Percentiles rank a stretch among this genome's conserved stretches.
These are phyloP conservation scores for Etia nguti DNA, from an alignment of 2,113 vertebrate species.

Conservation along the genomic window DNA sequence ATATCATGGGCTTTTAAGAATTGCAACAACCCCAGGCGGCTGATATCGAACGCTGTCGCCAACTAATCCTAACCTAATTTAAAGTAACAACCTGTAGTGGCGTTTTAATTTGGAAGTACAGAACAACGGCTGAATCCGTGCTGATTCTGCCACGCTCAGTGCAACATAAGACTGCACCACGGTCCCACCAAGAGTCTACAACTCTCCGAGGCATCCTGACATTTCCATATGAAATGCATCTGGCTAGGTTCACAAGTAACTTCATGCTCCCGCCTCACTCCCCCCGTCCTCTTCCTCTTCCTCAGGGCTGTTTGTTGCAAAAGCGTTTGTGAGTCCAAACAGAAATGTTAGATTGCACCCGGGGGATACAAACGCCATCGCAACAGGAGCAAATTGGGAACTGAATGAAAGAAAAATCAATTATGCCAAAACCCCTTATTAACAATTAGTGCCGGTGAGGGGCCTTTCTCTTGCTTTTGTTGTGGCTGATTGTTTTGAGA, in stretches of 20 bases:
- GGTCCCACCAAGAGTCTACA: background rate
- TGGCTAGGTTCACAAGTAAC: background rate
- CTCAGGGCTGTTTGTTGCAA: constrained; percentile 23
- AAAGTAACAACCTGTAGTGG: constrained; percentile 14
- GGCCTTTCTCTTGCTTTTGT: constrained; percentile 46
- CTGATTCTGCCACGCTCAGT: background rate
- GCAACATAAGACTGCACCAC: background rate
- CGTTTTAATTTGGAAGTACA: background rate
- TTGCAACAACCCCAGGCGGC: background rate
- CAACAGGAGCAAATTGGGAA: constrained; percentile 55
- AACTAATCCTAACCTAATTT: constrained; percentile 14
- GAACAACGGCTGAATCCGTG: background rate
- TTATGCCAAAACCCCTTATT: constrained; percentile 61
- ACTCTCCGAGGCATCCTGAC: constrained; percentile 26
- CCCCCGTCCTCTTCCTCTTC: background rate
- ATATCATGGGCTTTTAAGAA: constrained; percentile 6
- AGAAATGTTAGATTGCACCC: constrained; percentile 48
- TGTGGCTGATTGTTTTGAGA: constrained; percentile 53
- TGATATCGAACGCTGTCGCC: background rate
- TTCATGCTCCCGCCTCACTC: background rate
- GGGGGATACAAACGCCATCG: constrained; percentile 39
- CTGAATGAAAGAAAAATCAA: constrained; percentile 66
- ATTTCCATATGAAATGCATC: constrained; percentile 48
- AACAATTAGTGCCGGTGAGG: constrained; percentile 55
- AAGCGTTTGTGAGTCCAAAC: constrained; percentile 38